Evolutionary conservation across 2,113 vertebrate species (phyloP).

Genomic region (Arvicanthis niloticus): DNA sequence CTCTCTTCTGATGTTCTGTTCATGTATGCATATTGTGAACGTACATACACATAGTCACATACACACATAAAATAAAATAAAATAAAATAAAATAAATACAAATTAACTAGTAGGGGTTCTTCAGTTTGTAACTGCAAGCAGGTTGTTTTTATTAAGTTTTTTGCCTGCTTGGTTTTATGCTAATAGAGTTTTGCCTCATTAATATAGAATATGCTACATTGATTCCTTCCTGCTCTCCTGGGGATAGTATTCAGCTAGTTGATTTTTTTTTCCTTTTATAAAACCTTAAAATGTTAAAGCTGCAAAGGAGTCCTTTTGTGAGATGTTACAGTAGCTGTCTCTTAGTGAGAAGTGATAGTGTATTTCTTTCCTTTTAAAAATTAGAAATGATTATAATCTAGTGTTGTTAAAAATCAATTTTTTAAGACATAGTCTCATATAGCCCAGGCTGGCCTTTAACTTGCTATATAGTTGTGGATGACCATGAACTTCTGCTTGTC

Average conservation of each 20-base stretch:
- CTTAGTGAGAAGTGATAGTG: constrained; percentile 34
- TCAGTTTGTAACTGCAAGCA: not conserved
- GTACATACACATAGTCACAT: not conserved
- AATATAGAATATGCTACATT: constrained; percentile 37
- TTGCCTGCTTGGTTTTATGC: constrained; percentile 34
- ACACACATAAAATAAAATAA: not conserved
- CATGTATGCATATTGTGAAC: not conserved
- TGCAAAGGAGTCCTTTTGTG: constrained; percentile 18
- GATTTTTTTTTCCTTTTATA: constrained; percentile 64
- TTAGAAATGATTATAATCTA: not conserved
- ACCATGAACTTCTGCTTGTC: not conserved
- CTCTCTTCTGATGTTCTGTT: not conserved
- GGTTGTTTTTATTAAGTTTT: not conserved
- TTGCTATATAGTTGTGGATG: not conserved
- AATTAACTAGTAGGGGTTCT: not conserved
- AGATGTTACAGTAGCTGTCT: constrained; percentile 9
- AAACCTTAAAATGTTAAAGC: constrained; percentile 60
- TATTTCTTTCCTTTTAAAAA: not conserved
- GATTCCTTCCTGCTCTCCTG: constrained; percentile 41
- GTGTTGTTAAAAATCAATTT: not conserved
- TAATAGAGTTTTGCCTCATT: constrained; percentile 49
- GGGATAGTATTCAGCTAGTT: constrained; percentile 37
- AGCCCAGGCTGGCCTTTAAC: not conserved
- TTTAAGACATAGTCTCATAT: not conserved
- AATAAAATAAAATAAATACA: not conserved